Evolutionary conservation across 2,113 vertebrate genomes (phyloP).

Genomic region (Bettongia penicillata): DNA sequence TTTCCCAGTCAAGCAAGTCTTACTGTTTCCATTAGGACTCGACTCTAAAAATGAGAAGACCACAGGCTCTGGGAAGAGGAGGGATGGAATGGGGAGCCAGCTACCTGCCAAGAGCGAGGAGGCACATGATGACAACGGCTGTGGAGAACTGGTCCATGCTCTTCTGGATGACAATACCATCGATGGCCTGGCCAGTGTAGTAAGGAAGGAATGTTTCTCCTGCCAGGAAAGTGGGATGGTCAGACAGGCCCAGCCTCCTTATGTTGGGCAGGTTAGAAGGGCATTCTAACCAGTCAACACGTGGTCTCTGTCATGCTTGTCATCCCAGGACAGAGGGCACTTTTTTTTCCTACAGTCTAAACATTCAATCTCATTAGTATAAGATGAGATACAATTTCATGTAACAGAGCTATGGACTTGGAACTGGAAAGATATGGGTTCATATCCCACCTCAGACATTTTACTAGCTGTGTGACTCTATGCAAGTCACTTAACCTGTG

Average conservation of each 20-base stretch:
- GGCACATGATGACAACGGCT: slow-evolving; percentile 84
- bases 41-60: neutral
- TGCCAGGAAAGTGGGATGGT: slow-evolving; percentile 69
- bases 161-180: slow-evolving; percentile 92
- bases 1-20: neutral
- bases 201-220: slow-evolving; percentile 95
- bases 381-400: neutral
- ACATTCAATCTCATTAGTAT: neutral
- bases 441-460: neutral
- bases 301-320: neutral
- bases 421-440: neutral
- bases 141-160: slow-evolving; percentile 92
- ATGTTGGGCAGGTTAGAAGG: neutral
- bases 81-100: neutral
- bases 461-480: neutral
- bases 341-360: neutral
- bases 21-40: neutral
- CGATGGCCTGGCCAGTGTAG: slow-evolving; percentile 93
- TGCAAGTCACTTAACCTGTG: neutral
- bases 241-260: neutral
- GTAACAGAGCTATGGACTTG: neutral
- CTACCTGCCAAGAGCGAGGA: slow-evolving; percentile 92
- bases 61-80: neutral
- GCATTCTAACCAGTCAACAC: neutral
- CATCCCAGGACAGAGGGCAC: neutral